Conservation (phyloP, 2,888 invertebrate species). For the Myopa testacea region DNA sequence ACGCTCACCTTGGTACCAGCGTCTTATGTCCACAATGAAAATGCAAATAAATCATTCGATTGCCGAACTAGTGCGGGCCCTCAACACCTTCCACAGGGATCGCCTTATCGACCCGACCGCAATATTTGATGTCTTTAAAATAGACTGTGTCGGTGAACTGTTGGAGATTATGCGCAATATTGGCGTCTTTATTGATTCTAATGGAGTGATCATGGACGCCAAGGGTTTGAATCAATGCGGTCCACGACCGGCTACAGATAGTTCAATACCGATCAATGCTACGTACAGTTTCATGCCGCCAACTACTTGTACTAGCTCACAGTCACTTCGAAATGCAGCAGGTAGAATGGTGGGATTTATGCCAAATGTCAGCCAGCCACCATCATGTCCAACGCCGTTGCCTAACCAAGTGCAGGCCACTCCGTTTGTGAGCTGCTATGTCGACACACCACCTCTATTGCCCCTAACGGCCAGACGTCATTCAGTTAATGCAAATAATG, state of each 20-base stretch:
- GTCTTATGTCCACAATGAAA: slow-evolving; percentile 53
- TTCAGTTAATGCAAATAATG: not conserved
- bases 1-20: slow-evolving; percentile 54
- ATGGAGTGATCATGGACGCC: slow-evolving; percentile 51
- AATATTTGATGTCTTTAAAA: slow-evolving; percentile 54
- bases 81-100: slow-evolving; percentile 53
- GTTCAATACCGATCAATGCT: slow-evolving; percentile 32
- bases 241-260: slow-evolving; percentile 29
- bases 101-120: slow-evolving; percentile 47
- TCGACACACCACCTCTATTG: slow-evolving; percentile 42
- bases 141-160: slow-evolving; percentile 54
- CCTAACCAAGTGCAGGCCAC: slow-evolving; percentile 17
- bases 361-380: not conserved
- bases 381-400: not conserved
- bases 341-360: not conserved
- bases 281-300: slow-evolving; percentile 42
- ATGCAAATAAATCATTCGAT: slow-evolving; percentile 56
- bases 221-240: slow-evolving; percentile 11
- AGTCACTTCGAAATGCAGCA: not conserved
- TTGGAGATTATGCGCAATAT: slow-evolving; percentile 55
- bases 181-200: slow-evolving; percentile 51
- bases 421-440: slow-evolving; percentile 49
- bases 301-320: not conserved
- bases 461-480: slow-evolving; percentile 24
- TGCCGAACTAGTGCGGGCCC: slow-evolving; percentile 52